Base-by-base conservation (phyloP, 2,797 vertebrate genomes). In the Bradypodion pumilum region DNA sequence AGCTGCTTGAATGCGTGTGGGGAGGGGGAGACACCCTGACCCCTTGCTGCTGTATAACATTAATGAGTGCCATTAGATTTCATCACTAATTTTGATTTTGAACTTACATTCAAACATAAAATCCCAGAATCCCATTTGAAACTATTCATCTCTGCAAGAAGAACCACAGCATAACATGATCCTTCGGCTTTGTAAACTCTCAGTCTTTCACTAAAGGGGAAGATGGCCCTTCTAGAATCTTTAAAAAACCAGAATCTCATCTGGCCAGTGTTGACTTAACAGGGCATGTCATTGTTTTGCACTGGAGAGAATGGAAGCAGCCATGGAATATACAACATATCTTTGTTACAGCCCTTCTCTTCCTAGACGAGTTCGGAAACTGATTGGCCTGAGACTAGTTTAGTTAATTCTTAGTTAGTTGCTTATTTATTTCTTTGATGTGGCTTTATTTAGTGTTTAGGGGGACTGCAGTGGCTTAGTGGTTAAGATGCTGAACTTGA, bases 1-100 rank as follows among this genome's bases (percentile, higher is more conserved):
- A 32, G 2, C 70, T 85, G 27, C 46, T 83, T 86, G 68, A 84
- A 62, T 2, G 81, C 16, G 37, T 25, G 19, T 66, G 81, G 40
- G 68, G 32, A 27, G 35, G 56, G 44, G 70, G 69, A 6, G 9
- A 27, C 62, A 66, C 32, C 7, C 9, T 66, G 60, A 32, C 19
- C 25, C n/a, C 27, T 42, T 76, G 19, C 10, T 83, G 35, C 7
- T 44, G 21, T 37, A 63, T 40, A 72, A 46, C 4, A 44, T 10
- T 21, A 35, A 62, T 59, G 2, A 23, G 2, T 29, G 4, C 1
- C 60, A 1, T 85, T 9, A 27, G 27, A 21, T 79, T 46, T 74
- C 32, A 40, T 16, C 35, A 56, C 27, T 37, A 56, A 82, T 42
- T 35, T 63, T 72, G 37, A 42, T 16, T 59, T 70, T 44, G 29